Evolutionary conservation across 23 tunicate genomes (phyloP).

Genomic region (Halocynthia roretzi): DNA sequence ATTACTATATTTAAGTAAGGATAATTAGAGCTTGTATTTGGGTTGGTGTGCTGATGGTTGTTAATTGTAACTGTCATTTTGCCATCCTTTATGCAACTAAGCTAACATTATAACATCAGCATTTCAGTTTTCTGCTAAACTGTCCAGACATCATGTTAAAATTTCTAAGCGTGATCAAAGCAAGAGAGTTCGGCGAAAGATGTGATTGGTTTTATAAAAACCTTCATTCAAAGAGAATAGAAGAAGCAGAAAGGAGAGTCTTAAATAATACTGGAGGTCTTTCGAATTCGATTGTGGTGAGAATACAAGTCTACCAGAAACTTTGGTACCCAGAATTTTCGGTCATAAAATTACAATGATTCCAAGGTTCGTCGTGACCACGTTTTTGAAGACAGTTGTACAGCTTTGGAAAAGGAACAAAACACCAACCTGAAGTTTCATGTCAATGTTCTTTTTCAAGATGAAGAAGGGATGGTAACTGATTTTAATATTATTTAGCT

Average conservation of each 20-base stretch:
- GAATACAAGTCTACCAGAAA: not conserved
- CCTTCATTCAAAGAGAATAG: slow-evolving; percentile 28
- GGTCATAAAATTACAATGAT: not conserved
- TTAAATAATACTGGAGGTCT: not conserved
- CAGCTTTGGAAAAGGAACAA: slow-evolving; percentile 26
- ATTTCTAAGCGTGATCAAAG: slow-evolving; percentile 39
- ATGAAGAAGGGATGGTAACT: slow-evolving; percentile 79
- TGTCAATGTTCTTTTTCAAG: slow-evolving; percentile 52
- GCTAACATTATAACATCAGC: slow-evolving; percentile 6
- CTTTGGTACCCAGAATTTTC: no score
- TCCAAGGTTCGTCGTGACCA: slow-evolving; percentile 35
- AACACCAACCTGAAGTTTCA: slow-evolving; percentile 19
- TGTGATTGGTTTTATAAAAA: slow-evolving; percentile 89
- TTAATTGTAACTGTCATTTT: no score
- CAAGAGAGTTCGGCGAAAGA: slow-evolving; percentile 55
- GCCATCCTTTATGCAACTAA: not conserved
- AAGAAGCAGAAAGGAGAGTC: slow-evolving; percentile 12
- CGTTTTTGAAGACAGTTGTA: slow-evolving; percentile 82
- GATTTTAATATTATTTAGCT: not conserved
- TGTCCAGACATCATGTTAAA: slow-evolving; percentile 31
- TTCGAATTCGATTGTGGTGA: slow-evolving; percentile 3
- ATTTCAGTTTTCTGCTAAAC: slow-evolving; percentile 67
- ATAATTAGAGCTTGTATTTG: no score
- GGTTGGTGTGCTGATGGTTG: no score
- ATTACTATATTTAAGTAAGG: no score